These are phyloP conservation scores for Clusia tigrina DNA, from an alignment of 2,888 invertebrate genomes.

Conservation along the genomic window DNA sequence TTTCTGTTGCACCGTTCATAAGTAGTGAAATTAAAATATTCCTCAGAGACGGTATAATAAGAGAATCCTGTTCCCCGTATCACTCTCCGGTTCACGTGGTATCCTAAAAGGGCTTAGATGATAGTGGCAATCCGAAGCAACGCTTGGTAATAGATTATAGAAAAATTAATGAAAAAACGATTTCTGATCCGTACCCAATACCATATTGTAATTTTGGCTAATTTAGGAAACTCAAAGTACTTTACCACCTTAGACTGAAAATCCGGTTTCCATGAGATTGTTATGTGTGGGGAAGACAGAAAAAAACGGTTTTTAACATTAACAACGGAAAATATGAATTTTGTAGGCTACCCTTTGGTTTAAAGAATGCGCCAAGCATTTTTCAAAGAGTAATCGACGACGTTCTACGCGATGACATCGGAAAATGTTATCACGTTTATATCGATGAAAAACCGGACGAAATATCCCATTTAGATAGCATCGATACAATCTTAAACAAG, in stretches of 20 bases:
- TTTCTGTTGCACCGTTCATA: not conserved
- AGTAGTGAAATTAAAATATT: not conserved
- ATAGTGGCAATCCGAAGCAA: constrained; percentile 14
- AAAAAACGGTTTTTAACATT: constrained; percentile 21
- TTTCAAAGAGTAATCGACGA: too few species aligned
- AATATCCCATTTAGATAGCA: constrained; percentile 30
- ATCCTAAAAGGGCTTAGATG: constrained; percentile 15
- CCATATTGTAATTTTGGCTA: constrained; percentile 11
- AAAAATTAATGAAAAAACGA: constrained; percentile 16
- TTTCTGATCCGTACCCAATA: constrained; percentile 16
- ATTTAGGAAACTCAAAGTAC: constrained; percentile 21
- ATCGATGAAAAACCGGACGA: constrained; percentile 34
- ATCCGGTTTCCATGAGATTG: constrained; percentile 32
- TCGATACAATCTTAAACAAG: constrained; percentile 18
- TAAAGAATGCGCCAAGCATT: too few species aligned
- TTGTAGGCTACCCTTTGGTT: too few species aligned
- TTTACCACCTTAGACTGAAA: constrained; percentile 24
- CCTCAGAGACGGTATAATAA: not conserved
- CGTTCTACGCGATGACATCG: constrained; percentile 25
- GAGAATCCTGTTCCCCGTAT: constrained; percentile 13
- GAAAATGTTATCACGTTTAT: constrained; percentile 28
- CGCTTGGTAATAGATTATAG: constrained; percentile 25
- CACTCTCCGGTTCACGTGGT: constrained; percentile 9
- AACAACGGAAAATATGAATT: constrained; percentile 32
- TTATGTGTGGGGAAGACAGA: constrained; percentile 24